Evolutionary conservation across 2,113 vertebrate species (phyloP).

Genomic region (Pelvicachromis taeniatus): DNA sequence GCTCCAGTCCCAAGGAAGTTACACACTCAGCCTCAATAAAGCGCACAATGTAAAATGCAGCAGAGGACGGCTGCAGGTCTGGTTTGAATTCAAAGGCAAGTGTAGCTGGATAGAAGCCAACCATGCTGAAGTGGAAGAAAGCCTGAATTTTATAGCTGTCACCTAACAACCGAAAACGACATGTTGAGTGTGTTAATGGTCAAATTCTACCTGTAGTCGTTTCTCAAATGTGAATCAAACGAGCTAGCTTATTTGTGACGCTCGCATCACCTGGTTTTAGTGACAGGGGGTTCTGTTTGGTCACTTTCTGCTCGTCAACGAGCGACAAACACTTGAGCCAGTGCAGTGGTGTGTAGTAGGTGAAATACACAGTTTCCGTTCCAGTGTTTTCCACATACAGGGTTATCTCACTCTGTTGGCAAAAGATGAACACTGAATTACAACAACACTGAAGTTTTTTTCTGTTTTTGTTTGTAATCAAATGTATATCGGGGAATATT

Average conservation of each 20-base stretch:
- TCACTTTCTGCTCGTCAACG: conserved; percentile 51
- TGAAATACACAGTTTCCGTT: conserved; percentile 63
- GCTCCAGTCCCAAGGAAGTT: conserved; percentile 71
- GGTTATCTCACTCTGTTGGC: conserved; percentile 10
- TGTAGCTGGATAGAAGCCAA: conserved; percentile 73
- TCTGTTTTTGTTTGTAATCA: not conserved
- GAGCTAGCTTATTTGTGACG: not conserved
- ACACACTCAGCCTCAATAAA: conserved; percentile 68
- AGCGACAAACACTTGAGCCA: conserved; percentile 55
- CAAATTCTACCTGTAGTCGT: not conserved
- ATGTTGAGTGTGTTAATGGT: not conserved
- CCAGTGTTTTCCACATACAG: conserved; percentile 77
- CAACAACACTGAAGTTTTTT: not conserved
- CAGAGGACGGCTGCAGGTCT: conserved; percentile 16
- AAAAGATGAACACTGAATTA: not conserved
- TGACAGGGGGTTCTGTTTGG: conserved; percentile 38
- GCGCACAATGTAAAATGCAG: conserved; percentile 79
- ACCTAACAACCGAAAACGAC: conserved; percentile 55
- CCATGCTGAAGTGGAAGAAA: conserved; percentile 56
- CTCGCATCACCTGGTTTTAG: conserved; percentile 76
- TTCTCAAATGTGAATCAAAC: not conserved
- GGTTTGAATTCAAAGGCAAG: conserved; percentile 79
- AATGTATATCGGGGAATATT: not conserved
- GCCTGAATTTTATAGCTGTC: conserved; percentile 70
- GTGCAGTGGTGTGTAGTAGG: conserved; percentile 56